Conservation (phyloP, 2,888 invertebrate genomes). For the Drosophila buzzatii region DNA sequence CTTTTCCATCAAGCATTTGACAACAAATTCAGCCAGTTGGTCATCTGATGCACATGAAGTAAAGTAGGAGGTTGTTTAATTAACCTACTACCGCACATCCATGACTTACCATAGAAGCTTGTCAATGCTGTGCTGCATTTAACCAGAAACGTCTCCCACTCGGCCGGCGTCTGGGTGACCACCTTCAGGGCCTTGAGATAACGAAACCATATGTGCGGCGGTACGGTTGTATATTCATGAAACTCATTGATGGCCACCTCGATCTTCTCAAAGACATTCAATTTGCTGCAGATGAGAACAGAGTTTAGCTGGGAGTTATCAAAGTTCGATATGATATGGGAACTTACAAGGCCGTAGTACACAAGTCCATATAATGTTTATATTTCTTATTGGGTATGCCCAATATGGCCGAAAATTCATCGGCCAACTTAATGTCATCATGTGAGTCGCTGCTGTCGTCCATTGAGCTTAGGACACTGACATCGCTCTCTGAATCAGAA, state of each 20-base stretch:
- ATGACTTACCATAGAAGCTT: conserved; percentile 48
- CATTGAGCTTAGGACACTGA: conserved; percentile 27
- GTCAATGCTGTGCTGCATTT: conserved; percentile 42
- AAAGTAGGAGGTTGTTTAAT: background rate
- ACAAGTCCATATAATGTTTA: conserved; percentile 35
- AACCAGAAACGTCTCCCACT: conserved; percentile 21
- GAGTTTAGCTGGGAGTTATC: background rate
- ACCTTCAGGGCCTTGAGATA: conserved; percentile 40
- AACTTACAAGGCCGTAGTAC: conserved; percentile 51
- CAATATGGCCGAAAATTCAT: conserved; percentile 29
- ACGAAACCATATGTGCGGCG: conserved; percentile 53
- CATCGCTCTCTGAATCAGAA: conserved; percentile 15
- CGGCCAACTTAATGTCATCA: conserved; percentile 16
- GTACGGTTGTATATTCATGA: conserved; percentile 26
- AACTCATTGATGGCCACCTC: conserved; percentile 33
- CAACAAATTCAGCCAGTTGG: conserved; percentile 47
- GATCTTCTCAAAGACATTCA: conserved; percentile 47
- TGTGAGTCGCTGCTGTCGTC: conserved; percentile 19
- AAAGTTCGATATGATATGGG: background rate
- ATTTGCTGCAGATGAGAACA: conserved; percentile 31
- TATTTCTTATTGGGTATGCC: conserved; percentile 26
- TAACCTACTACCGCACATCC: background rate
- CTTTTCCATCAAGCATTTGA: conserved; percentile 19
- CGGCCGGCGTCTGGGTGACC: conserved; percentile 53
- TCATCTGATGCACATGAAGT: conserved; percentile 34